phyloP scores from a whole-genome alignment of 2,113 vertebrate species.

The Pseudorhombus dupliciocellatus region DNA sequence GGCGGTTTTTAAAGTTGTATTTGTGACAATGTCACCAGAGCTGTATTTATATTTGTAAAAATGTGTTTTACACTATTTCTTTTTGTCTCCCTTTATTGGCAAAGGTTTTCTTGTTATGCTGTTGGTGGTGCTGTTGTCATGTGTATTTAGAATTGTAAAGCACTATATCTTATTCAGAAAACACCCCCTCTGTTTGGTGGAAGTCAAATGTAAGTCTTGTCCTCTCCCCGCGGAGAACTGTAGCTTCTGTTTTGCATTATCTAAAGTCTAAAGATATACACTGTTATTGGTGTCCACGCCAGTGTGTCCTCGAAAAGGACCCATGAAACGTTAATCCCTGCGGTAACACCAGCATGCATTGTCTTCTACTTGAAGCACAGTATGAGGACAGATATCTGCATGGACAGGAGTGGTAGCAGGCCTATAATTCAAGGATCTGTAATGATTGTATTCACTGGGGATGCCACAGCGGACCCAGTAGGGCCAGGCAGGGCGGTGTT shows the following conservation, averaged over 20 bases:
- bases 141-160: conserved; percentile 52
- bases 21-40: conserved; percentile 6
- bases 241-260: not conserved
- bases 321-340: conserved; percentile 49
- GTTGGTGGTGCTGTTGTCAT: conserved; percentile 80
- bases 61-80: not conserved
- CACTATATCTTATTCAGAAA: conserved; percentile 35
- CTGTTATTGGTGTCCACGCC: conserved; percentile 40
- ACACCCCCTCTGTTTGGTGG: conserved; percentile 34
- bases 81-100: conserved; percentile 4
- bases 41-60: not conserved
- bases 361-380: conserved; percentile 44
- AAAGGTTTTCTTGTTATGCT: conserved; percentile 57
- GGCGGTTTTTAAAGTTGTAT: conserved; percentile 11
- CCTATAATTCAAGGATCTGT: conserved; percentile 39
- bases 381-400: conserved; percentile 50
- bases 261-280: conserved; percentile 28
- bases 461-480: conserved; percentile 48
- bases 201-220: conserved; percentile 37
- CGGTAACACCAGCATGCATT: conserved; percentile 42
- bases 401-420: conserved; percentile 47
- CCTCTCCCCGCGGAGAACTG: conserved; percentile 29
- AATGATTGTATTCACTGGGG: conserved; percentile 62
- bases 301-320: conserved; percentile 46
- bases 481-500: conserved; percentile 41